A percentile compares a stretch with the other conserved stretches of the same genome.
Evolutionary conservation across 2,888 invertebrate genomes (phyloP).

Genomic region (Drosophila meridionalis): DNA sequence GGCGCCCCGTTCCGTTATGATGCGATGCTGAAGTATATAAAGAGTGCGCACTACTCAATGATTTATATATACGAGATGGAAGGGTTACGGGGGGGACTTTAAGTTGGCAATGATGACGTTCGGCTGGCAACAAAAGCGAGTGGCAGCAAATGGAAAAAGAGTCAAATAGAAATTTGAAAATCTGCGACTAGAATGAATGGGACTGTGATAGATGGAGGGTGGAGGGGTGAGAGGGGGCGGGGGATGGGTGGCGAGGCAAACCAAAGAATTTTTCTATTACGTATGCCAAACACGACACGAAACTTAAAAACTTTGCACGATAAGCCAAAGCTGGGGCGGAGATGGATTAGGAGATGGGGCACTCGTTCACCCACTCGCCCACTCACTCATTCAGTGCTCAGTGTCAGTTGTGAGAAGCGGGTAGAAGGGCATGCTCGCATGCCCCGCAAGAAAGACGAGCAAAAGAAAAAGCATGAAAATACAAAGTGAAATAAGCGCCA

Average conservation of each 20-base stretch:
- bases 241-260: conserved; percentile 25
- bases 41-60: conserved; percentile 26
- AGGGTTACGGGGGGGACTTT: conserved; percentile 25
- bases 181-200: conserved; percentile 65
- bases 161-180: conserved; percentile 63
- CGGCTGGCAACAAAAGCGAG: conserved; percentile 26
- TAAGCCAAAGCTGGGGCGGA: conserved; percentile 58
- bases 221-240: neutral
- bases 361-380: conserved; percentile 18
- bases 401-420: conserved; percentile 28
- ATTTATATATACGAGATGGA: conserved; percentile 33
- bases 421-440: neutral
- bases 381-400: conserved; percentile 27
- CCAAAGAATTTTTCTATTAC: conserved; percentile 64
- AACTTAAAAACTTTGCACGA: conserved; percentile 82
- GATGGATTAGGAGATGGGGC: conserved; percentile 41
- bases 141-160: conserved; percentile 30
- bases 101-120: conserved; percentile 19
- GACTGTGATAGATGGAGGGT: conserved; percentile 2
- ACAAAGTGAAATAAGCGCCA: conserved; percentile 62
- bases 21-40: conserved; percentile 1
- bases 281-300: conserved; percentile 79
- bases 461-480: conserved; percentile 33
- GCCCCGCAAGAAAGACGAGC: neutral
- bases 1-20: conserved; percentile 1